Percentiles rank a stretch among this genome's conserved stretches.
Evolutionary conservation across 2,888 invertebrate species (phyloP).

Genomic region (Meteorus colon): DNA sequence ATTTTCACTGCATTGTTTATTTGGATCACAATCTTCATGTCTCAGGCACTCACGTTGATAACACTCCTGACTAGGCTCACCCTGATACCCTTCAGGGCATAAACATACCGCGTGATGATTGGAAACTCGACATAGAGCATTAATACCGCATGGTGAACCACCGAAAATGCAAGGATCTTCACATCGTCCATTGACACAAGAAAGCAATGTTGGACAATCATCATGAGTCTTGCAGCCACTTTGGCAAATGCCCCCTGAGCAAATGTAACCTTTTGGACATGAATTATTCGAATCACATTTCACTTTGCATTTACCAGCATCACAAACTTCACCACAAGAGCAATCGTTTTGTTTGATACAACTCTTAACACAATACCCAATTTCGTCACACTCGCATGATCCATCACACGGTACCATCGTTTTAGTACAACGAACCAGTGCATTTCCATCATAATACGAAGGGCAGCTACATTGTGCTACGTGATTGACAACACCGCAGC

Average conservation of each 20-base stretch:
- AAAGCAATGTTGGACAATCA: slow-evolving; percentile 86
- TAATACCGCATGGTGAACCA: slow-evolving; percentile 83
- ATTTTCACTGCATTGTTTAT: slow-evolving; percentile 82
- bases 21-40: slow-evolving; percentile 85
- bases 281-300: slow-evolving; percentile 81
- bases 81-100: slow-evolving; percentile 90
- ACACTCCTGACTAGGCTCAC: slow-evolving; percentile 86
- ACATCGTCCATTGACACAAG: slow-evolving; percentile 83
- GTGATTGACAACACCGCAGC: slow-evolving; percentile 88
- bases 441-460: slow-evolving; percentile 86
- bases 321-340: slow-evolving; percentile 87
- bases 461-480: slow-evolving; percentile 91
- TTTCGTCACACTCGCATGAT: slow-evolving; percentile 86
- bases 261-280: slow-evolving; percentile 85
- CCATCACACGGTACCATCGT: slow-evolving; percentile 84
- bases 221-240: slow-evolving; percentile 86
- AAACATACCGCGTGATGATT: slow-evolving; percentile 89
- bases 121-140: slow-evolving; percentile 85
- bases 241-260: slow-evolving; percentile 82
- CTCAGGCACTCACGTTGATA: slow-evolving; percentile 84
- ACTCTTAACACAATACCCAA: slow-evolving; percentile 84
- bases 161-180: slow-evolving; percentile 81
- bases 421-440: slow-evolving; percentile 84
- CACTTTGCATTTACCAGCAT: slow-evolving; percentile 82
- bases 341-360: slow-evolving; percentile 83